Percentiles rank a stretch among this genome's conserved stretches.
Conservation (phyloP, 2,113 vertebrate species). For the Brienomyrus brachyistius region DNA sequence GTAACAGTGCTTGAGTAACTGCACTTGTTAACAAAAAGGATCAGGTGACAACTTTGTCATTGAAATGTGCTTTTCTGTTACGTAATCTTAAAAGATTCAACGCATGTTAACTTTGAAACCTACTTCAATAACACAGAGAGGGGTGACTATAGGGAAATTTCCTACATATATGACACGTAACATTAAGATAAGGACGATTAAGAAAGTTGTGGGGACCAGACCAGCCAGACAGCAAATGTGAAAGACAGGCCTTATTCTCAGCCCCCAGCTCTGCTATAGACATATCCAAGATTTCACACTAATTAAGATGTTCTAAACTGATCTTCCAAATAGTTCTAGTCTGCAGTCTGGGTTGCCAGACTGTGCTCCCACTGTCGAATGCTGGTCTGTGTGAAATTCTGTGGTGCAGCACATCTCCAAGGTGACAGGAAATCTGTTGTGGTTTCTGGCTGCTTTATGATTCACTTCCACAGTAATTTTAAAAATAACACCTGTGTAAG, state of each 20-base stretch:
- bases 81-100: background rate
- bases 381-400: background rate
- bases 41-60: background rate
- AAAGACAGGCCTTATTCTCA: background rate
- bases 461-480: background rate
- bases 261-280: background rate
- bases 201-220: background rate
- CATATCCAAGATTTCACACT: background rate
- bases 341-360: background rate
- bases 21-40: background rate
- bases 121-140: background rate
- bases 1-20: background rate
- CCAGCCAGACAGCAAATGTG: background rate
- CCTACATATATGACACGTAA: background rate
- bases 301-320: background rate
- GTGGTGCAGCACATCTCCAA: background rate
- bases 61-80: background rate
- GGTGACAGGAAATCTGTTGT: background rate
- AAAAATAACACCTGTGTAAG: background rate
- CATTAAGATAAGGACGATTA: background rate
- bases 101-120: background rate
- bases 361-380: background rate
- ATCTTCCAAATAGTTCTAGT: background rate
- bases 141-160: background rate
- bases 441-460: background rate